These are phyloP conservation scores for Aptenodytes forsteri DNA, from an alignment of 2,113 vertebrate species.

Conservation along the genomic window DNA sequence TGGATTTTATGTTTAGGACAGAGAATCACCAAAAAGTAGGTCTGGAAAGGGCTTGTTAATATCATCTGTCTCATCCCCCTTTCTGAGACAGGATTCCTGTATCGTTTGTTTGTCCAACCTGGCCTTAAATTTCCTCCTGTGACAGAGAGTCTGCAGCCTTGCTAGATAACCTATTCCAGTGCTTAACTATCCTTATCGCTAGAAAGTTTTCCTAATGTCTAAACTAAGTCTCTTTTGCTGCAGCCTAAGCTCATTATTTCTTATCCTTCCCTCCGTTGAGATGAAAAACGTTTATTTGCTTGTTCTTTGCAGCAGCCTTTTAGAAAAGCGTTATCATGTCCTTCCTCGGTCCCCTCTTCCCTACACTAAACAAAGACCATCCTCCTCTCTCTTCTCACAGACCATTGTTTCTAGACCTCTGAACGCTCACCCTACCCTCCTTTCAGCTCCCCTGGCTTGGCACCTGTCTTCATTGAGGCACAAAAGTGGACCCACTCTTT, in stretches of 20 bases:
- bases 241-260: not conserved
- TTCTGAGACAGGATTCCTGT: not conserved
- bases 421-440: rapidly evolving
- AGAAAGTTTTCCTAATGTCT: not conserved
- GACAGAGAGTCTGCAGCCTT: not conserved
- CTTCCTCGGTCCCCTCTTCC: not conserved
- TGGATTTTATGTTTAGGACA: not conserved
- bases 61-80: not conserved
- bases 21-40: not conserved
- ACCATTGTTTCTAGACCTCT: not conserved
- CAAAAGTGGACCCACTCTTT: not conserved
- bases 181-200: not conserved
- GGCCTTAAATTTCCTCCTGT: not conserved
- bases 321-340: not conserved
- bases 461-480: rapidly evolving
- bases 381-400: not conserved
- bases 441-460: not conserved
- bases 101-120: not conserved
- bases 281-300: not conserved
- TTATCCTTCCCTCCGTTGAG: not conserved
- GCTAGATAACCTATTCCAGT: not conserved
- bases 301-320: not conserved
- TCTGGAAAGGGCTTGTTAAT: not conserved
- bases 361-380: not conserved
- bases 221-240: not conserved